Evolutionary conservation across 30 jellyfish, hydroid and myxozoan species (phyloP), one percentile per base, ranked within the genome.

Genomic region (Rhopilema esculentum): DNA sequence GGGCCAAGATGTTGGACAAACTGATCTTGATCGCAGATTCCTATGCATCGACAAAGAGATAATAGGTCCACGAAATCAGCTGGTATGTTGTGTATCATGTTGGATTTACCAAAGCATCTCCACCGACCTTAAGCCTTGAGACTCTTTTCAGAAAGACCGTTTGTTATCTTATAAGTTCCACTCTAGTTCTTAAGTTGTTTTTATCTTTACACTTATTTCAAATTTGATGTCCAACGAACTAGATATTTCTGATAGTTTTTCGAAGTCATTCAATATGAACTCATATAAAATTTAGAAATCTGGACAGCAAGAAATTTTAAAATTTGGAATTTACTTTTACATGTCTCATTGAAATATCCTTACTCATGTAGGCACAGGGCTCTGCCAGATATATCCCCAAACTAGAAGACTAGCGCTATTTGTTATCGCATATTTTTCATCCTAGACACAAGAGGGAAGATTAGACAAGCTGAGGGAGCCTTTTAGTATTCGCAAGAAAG

Each of bases 1-100:
- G 98, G 98, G 98, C 1, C 97, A 87, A 50, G 98, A 93, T 64
- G 98, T 93, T 30, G 98, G 98, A 0, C 82, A 82, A 26, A 77
- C 98, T 0, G 98, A 93, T 79, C 89, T 93, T 26, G 98, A 93
- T 31, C 77, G 98, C 24, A 50, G 98, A 20, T 80, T 81, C 27
- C 70, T 85, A 19, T 89, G 97, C 82, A 88, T 94, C 28, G 97
- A 89, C 22, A 94, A 94, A 77, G 98, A 94, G 72, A 89, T 94
- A 49, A 89, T 94, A 19, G 96, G 89, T 27, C 98, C 98, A 71
- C 69, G 98, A 79, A 85, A 89, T 65, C 92, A 79, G 30, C 87
- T 91, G 87, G 98, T 89, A 84, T 27, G 57, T 66, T 0, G 21
- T n/a, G 21, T 24, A 26, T 22, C 66, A 22, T 12, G 12, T 17